A percentile compares a stretch with the other conserved stretches of the same genome.
Conservation (phyloP, 2,797 vertebrate genomes). For the Fringilla coelebs region DNA sequence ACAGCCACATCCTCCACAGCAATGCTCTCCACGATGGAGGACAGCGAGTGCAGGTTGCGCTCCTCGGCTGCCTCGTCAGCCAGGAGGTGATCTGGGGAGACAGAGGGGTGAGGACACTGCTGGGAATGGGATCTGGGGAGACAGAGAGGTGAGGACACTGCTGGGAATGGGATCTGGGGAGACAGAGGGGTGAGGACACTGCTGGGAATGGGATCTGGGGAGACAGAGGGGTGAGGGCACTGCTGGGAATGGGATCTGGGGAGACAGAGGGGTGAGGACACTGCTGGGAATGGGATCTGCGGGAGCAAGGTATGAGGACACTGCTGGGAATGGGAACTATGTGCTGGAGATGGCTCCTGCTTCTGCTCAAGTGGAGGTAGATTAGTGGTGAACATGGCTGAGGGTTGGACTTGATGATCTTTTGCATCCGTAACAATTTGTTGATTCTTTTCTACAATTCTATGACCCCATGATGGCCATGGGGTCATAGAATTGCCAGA, state of each 20-base stretch:
- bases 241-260: not conserved
- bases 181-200: not conserved
- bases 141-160: not conserved
- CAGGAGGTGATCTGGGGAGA: slow-evolving; percentile 84
- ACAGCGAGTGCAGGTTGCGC: slow-evolving; percentile 87
- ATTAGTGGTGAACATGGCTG: not conserved
- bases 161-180: not conserved
- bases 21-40: slow-evolving; percentile 94
- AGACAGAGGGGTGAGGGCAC: not conserved
- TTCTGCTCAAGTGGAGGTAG: not conserved
- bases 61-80: slow-evolving; percentile 83
- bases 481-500: too few species aligned
- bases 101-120: not conserved
- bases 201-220: not conserved
- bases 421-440: rapidly evolving
- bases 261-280: not conserved
- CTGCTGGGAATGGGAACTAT: not conserved
- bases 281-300: not conserved
- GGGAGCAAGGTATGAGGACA: not conserved
- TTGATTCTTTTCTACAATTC: not conserved
- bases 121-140: not conserved
- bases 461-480: not conserved
- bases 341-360: not conserved
- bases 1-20: slow-evolving; percentile 77
- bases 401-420: not conserved